Evolutionary conservation across 2,113 vertebrate genomes (phyloP).

Genomic region (Alces alces): DNA sequence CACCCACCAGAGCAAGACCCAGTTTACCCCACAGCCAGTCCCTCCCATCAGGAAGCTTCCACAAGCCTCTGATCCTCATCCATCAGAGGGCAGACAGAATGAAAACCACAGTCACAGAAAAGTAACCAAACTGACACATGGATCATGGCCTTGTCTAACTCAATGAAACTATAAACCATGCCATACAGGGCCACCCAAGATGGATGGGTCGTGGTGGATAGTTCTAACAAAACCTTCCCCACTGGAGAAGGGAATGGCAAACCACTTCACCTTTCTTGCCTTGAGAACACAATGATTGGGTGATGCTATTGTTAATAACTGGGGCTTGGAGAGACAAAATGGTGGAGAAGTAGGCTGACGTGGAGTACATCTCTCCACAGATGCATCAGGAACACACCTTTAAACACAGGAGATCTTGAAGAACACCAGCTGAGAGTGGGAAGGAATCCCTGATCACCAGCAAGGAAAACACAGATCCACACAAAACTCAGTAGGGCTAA

Average conservation of each 20-base stretch:
- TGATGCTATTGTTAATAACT: neutral
- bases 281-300: neutral
- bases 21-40: neutral
- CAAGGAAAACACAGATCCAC: neutral
- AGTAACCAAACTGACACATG: neutral
- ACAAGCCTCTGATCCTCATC: neutral
- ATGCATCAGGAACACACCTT: neutral
- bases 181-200: neutral
- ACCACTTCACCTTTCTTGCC: neutral
- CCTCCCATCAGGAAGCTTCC: neutral
- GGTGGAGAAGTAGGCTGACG: neutral
- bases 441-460: neutral
- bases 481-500: neutral
- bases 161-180: neutral
- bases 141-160: neutral
- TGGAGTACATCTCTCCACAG: neutral
- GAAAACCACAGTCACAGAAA: neutral
- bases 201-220: neutral
- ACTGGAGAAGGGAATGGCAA: neutral
- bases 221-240: neutral
- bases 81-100: neutral
- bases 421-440: neutral
- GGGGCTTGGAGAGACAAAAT: neutral
- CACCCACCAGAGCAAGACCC: neutral
- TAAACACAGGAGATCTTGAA: neutral